Evolutionary conservation across 1,140 invertebrate species (phyloP), one percentile per base, ranked within the genome.

Genomic region (Hydropsyche tenuis): DNA sequence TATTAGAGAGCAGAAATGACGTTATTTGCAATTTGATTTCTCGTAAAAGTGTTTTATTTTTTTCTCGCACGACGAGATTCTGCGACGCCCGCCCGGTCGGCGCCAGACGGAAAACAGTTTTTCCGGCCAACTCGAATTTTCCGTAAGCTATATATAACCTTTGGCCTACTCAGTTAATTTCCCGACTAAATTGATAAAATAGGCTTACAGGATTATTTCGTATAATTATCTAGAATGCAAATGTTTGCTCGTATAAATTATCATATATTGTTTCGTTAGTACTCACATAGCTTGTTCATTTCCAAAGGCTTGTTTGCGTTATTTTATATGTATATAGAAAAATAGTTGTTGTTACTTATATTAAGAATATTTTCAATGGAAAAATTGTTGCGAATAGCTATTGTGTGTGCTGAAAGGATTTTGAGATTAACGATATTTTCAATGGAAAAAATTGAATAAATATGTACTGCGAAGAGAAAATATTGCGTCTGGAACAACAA

Each of bases 51-150:
- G 30, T 37, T 37, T 37, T 37, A 37, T 37, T 37, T 37, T 37
- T 37, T n/a, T n/a, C n/a, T 4, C 30, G 30, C 3, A 37, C 30
- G 9, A 37, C 3, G 9, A 4, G 30, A 37, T 4, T 37, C 30
- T 37, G 37, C 25, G 68, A 70, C 68, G 68, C 68, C 68, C 68
- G 68, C 1, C 68, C 16, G 23, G 27, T 25, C 30, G 68, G 68
- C 68, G 68, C 68, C 68, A 56, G 22, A 37, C 22, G 48, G 45
- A 56, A 70, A 70, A 70, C 68, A 70, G 20, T 37, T 70, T 70
- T 70, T 56, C 48, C 68, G 23, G 20, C 65, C 43, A 48, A 48
- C 1, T 20, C 22, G 6, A n/a, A 65, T 65, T 65, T 65, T 65
- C 30, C 63, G 20, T 11, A 37, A 18, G 27, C 14, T 12, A 65